Percentiles rank a stretch among this genome's conserved stretches.
These are phyloP conservation scores for Cryptoprocta ferox DNA, from an alignment of 2,797 vertebrate species.

Conservation along the genomic window DNA sequence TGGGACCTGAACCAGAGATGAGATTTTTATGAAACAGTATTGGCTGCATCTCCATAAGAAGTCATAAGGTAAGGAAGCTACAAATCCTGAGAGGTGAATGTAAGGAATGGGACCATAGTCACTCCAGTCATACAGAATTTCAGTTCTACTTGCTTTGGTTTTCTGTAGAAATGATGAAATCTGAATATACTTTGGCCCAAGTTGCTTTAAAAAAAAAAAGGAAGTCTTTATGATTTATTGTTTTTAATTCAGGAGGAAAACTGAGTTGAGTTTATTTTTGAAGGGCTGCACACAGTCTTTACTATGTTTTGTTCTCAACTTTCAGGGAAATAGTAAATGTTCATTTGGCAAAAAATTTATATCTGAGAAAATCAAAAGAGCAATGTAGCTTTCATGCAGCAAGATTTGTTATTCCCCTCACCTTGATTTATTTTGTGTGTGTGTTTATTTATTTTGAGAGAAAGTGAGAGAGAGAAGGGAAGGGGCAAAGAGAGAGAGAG, in stretches of 20 bases:
- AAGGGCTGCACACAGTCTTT: background rate
- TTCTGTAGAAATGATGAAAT: slow-evolving; percentile 36
- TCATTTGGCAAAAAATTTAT: slow-evolving; percentile 26
- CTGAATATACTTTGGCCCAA: background rate
- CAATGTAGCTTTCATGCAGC: background rate
- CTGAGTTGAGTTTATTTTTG: slow-evolving; percentile 13
- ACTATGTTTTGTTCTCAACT: slow-evolving; percentile 17
- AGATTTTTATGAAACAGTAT: slow-evolving; percentile 40
- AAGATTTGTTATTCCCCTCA: background rate
- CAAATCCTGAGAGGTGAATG: background rate
- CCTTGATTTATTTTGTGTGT: background rate
- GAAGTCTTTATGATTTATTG: background rate
- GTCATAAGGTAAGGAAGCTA: slow-evolving; percentile 62
- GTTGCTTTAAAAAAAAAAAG: background rate
- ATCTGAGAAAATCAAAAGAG: slow-evolving; percentile 20
- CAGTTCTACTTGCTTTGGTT: background rate
- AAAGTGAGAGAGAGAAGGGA: too few relatives aligned
- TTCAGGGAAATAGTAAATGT: slow-evolving; percentile 54
- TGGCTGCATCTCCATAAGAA: slow-evolving; percentile 19
- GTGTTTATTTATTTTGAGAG: too few relatives aligned
- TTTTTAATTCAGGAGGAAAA: slow-evolving; percentile 54
- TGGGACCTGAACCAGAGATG: slow-evolving; percentile 52
- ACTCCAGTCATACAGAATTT: background rate
- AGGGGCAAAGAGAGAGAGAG: too few relatives aligned
- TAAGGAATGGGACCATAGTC: background rate